phyloP scores from a whole-genome alignment of 1,140 invertebrate genomes.

The Steinernema feltiae region DNA sequence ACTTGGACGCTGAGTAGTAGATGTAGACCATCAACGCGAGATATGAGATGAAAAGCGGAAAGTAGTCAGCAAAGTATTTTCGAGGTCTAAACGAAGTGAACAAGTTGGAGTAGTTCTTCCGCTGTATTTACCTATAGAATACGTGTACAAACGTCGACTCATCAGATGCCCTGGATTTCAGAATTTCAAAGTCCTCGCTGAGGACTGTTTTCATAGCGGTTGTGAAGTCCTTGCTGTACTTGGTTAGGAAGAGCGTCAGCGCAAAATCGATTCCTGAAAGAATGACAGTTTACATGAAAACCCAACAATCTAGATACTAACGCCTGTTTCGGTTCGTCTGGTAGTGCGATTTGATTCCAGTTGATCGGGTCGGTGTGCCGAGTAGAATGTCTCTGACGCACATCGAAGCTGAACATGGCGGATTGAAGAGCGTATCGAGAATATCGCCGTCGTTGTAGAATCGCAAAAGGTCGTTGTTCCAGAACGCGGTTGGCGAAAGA shows the following conservation, averaged over 20 bases:
- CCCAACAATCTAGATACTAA: conserved; percentile 22
- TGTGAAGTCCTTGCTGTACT: conserved; percentile 36
- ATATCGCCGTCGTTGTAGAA: conserved; percentile 36
- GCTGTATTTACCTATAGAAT: conserved; percentile 37
- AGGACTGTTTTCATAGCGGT: conserved; percentile 22
- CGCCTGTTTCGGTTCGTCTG: conserved; percentile 48
- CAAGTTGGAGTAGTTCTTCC: background rate
- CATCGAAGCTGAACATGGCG: conserved; percentile 35
- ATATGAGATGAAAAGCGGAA: conserved; percentile 44
- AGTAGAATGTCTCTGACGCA: conserved; percentile 45
- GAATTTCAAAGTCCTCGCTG: conserved; percentile 32
- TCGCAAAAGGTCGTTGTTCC: conserved; percentile 28
- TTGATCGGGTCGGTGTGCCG: conserved; percentile 34
- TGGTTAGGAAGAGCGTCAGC: conserved; percentile 33
- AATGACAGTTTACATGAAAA: conserved; percentile 17
- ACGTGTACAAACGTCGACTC: conserved; percentile 46
- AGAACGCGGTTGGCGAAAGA: conserved; percentile 41
- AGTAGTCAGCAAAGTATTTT: conserved; percentile 49
- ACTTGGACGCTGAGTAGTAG: conserved; percentile 61
- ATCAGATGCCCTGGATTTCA: conserved; percentile 33
- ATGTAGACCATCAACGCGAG: conserved; percentile 48
- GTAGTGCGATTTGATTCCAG: conserved; percentile 45
- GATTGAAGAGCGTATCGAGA: conserved; percentile 38
- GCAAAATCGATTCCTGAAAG: conserved; percentile 44
- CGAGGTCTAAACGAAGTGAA: conserved; percentile 38